Base-by-base conservation (phyloP, 2,113 vertebrate species). In the Ceyx melanurus region DNA sequence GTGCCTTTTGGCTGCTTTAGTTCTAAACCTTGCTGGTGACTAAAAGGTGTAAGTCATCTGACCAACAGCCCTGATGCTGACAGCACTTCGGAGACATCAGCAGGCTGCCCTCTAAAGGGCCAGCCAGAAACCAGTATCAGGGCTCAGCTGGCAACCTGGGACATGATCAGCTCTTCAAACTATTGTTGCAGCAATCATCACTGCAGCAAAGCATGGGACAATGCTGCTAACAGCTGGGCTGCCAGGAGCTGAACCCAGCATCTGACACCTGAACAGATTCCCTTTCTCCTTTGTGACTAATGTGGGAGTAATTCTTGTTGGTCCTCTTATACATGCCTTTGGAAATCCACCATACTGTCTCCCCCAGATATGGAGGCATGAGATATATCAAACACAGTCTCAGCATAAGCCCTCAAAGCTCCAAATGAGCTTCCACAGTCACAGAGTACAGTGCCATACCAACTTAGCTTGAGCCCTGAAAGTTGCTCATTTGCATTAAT, bases 361-460 rank as follows among this genome's bases (percentile, higher is more conserved):
- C 51, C 29, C 35, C 26, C 54, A 83, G 56, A n/a, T 29, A 43
- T 50, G 33, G 18, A 84, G 42, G 20, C 29, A 53, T 17, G 26
- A 78, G 35, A 35, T 26, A 11, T 4, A 37, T 12, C 54, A 66
- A 8, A 18, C 21, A 42, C 28, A 82, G 48, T 19, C 35, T 45
- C 72, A 86, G 58, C 28, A 53, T 2, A 50, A 80, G 6, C 22
- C 20, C 45, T 65, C 25, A 22, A 10, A 62, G 73, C 18, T 45
- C 64, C n/a, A 64, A 54, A 33, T 1, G 0, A 64, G 28, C 37
- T 81, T 42, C 19, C 73, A 71, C 0, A 0, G 17, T n/a, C 33
- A 33, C 18, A 21, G 12, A 10, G 18, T 28, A 35, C 18, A 35
- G 28, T 37, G 31, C 25, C 46, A 17, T 6, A 29, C 11, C 7